phyloP scores from a whole-genome alignment of 2,113 vertebrate species.

The Tyrannus savana region DNA sequence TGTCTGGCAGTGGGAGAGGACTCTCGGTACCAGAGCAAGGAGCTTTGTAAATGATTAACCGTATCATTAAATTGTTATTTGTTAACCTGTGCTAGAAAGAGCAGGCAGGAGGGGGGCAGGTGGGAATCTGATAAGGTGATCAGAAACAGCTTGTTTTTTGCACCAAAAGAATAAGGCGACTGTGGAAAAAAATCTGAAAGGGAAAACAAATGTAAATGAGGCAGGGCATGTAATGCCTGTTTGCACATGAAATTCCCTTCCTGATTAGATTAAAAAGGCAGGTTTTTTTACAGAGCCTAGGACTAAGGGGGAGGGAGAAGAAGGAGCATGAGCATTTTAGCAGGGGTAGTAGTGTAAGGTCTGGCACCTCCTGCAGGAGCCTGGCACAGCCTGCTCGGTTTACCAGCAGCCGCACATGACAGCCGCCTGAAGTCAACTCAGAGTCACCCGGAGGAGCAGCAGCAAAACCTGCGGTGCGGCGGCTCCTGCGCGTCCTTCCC shows the following conservation, averaged over 20 bases:
- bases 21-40: neutral
- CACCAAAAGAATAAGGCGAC: neutral
- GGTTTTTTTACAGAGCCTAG: constrained; percentile 46
- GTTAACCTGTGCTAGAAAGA: constrained; percentile 29
- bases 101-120: neutral
- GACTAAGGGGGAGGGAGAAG: neutral
- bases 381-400: neutral
- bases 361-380: constrained; percentile 49
- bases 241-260: constrained; percentile 49
- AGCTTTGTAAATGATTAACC: constrained; percentile 79
- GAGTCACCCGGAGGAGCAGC: constrained; percentile 53
- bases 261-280: constrained; percentile 59
- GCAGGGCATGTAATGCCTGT: constrained; percentile 17
- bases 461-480: neutral
- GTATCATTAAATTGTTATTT: constrained; percentile 62
- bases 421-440: constrained; percentile 54
- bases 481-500: neutral
- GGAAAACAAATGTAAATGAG: constrained; percentile 32
- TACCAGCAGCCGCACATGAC: constrained; percentile 25
- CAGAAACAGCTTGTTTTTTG: neutral
- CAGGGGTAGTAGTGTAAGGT: neutral
- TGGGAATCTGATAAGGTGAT: neutral
- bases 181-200: neutral
- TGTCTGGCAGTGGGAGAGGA: constrained; percentile 3
- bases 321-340: constrained; percentile 21